Conservation (phyloP, 2,888 invertebrate species). For the Seladonia tumulorum region DNA sequence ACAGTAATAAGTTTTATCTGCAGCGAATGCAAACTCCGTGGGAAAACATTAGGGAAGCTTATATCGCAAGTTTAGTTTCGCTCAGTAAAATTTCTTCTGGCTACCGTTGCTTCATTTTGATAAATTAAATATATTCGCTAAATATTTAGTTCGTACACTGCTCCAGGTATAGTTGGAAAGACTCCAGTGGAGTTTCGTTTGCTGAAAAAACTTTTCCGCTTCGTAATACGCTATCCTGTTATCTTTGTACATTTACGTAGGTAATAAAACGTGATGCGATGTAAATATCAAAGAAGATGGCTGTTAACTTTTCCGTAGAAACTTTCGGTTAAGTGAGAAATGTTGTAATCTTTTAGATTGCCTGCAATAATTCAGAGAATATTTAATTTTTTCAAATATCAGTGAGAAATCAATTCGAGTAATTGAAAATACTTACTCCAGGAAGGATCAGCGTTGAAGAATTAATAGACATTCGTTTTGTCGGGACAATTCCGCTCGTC, state of each 20-base stretch:
- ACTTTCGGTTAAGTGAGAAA: background rate
- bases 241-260: background rate
- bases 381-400: background rate
- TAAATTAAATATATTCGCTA: slow-evolving; percentile 1
- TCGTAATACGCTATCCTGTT: background rate
- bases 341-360: background rate
- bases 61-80: background rate
- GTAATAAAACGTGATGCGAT: background rate
- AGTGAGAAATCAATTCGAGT: background rate
- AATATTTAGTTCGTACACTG: background rate
- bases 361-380: background rate
- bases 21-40: slow-evolving; percentile 12
- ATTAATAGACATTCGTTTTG: background rate
- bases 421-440: background rate
- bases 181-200: background rate
- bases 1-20: slow-evolving; percentile 4
- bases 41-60: background rate
- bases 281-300: background rate
- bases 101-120: background rate
- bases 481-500: background rate
- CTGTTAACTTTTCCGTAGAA: background rate
- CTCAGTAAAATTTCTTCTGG: slow-evolving; percentile 2
- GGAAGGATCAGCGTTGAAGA: background rate
- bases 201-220: background rate
- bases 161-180: background rate